Evolutionary conservation across 2,113 vertebrate genomes (phyloP).

Genomic region (Datnioides undecimradiatus): DNA sequence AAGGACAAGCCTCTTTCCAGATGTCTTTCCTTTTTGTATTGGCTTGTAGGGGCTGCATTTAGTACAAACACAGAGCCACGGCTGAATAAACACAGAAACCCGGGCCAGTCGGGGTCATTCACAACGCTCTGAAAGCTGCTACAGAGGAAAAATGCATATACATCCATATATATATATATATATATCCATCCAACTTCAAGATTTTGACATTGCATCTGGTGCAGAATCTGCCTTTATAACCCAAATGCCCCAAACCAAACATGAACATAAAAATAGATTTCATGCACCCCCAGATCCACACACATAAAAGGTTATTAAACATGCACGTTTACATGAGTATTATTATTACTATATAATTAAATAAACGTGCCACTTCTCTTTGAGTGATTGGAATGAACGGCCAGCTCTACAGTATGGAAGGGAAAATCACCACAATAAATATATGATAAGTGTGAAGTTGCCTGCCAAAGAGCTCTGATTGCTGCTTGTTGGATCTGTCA

Average conservation of each 20-base stretch:
- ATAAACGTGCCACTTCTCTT: neutral
- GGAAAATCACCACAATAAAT: neutral
- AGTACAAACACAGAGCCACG: neutral
- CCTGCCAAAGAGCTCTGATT: slow-evolving; percentile 26
- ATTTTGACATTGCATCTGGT: neutral
- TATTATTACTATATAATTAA: neutral
- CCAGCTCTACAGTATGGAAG: too few species aligned
- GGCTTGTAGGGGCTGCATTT: slow-evolving; percentile 3
- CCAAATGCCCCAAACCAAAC: neutral
- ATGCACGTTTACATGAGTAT: neutral
- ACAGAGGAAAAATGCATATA: neutral
- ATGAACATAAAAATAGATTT: neutral
- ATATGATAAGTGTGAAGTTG: neutral
- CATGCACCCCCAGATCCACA: neutral
- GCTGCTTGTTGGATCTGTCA: slow-evolving; percentile 51
- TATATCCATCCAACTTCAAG: too few species aligned
- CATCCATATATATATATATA: too few species aligned
- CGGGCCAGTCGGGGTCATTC: neutral
- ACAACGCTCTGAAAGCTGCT: neutral
- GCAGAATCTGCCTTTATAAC: neutral
- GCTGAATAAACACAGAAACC: neutral
- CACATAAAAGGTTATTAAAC: neutral
- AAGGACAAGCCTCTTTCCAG: slow-evolving; percentile 70
- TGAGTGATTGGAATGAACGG: neutral
- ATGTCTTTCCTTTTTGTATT: slow-evolving; percentile 40